phyloP scores from a whole-genome alignment of 1,140 invertebrate genomes.

The Helicoverpa armigera region DNA sequence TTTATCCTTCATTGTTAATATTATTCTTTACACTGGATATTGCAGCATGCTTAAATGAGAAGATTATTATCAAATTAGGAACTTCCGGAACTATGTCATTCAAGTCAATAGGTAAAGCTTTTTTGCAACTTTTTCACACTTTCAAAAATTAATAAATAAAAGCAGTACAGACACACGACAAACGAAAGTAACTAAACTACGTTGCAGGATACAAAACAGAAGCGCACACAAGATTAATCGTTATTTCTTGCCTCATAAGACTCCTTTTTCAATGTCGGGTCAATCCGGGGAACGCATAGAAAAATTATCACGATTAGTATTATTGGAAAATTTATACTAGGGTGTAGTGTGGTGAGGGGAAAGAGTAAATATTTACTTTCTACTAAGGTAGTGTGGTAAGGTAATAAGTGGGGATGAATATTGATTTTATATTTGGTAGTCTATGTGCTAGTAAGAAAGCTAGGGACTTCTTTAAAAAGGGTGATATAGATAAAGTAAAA shows the following conservation, averaged over 20 bases:
- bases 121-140: not conserved
- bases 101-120: not conserved
- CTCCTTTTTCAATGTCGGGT: conserved; percentile 77
- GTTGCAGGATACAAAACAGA: conserved; percentile 55
- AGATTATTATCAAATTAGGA: too few relatives aligned
- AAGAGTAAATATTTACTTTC: too few relatives aligned
- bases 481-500: not conserved
- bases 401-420: conserved; percentile 48
- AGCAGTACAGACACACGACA: conserved; percentile 44
- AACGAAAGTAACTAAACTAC: conserved; percentile 6
- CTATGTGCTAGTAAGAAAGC: not conserved
- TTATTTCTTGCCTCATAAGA: conserved; percentile 88
- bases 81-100: not conserved
- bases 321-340: conserved; percentile 1
- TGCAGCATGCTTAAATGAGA: too few relatives aligned
- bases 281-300: conserved; percentile 73
- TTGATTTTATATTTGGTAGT: not conserved
- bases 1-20: too few relatives aligned
- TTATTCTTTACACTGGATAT: too few relatives aligned
- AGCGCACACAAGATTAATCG: conserved; percentile 65
- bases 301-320: conserved; percentile 72
- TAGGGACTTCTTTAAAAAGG: not conserved
- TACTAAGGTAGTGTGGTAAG: too few relatives aligned
- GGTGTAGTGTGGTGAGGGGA: not conserved
- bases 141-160: conserved; percentile 18